Evolutionary conservation across 2,888 invertebrate genomes (phyloP), one percentile per base, ranked within the genome.

Genomic region (Acanthosepion lycidas): DNA sequence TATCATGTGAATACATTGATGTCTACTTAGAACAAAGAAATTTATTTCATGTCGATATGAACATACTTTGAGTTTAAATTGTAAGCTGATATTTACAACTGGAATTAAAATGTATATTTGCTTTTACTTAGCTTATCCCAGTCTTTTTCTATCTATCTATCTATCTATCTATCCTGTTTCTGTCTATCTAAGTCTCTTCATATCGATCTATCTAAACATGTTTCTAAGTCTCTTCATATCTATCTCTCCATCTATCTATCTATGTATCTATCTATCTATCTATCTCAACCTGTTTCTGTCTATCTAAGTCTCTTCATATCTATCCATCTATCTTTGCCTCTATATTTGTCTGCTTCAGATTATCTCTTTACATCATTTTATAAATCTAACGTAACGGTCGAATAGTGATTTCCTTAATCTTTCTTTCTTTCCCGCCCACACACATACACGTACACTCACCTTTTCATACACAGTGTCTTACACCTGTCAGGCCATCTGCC

Each of bases 151-250:
- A n/a, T n/a, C n/a, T n/a, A 78, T 15, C n/a, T 12, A 15, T 78
- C 18, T 78, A n/a, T 78, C 15, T 78, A n/a, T n/a, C n/a, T n/a
- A 33, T 78, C n/a, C n/a, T n/a, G n/a, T n/a, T n/a, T n/a, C n/a
- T n/a, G n/a, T n/a, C n/a, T n/a, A n/a, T n/a, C n/a, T 15, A 78
- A n/a, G n/a, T 78, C n/a, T 78, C n/a, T 33, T n/a, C n/a, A 28
- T 78, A 78, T 78, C n/a, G n/a, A 64, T 64, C 64, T 64, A 64
- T 64, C 64, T n/a, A n/a, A n/a, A n/a, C n/a, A n/a, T n/a, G n/a
- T n/a, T n/a, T 33, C 33, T 33, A 33, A 33, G 33, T 33, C 33
- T 33, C 33, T 33, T 33, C 33, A 33, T 26, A 64, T 64, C 64
- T 28, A 64, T 64, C 64, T 64, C 1, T 64, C 64, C 28, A 64